Evolutionary conservation across 2,888 invertebrate genomes (phyloP), one percentile per base, ranked within the genome.

Genomic region (Tetropium fuscum): DNA sequence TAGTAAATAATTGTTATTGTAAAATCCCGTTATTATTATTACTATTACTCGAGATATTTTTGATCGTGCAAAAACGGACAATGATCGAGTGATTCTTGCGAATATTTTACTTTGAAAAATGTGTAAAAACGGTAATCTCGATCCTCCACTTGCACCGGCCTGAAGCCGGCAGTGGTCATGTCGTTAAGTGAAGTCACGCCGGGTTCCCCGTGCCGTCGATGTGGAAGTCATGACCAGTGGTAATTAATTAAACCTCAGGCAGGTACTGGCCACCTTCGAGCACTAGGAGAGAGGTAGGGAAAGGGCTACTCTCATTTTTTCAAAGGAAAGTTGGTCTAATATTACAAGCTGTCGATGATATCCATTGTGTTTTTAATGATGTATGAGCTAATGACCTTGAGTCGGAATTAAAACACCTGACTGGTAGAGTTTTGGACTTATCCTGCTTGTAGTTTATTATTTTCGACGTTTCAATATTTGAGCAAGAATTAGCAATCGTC

Each of bases 211-310:
- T 66, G 69, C 64, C 66, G 65, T 56, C 67, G 66, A 68, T 66
- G 66, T 72, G 68, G 71, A 69, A 74, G 71, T 70, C 73, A 74
- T 73, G 74, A 73, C 67, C 69, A 60, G 56, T 63, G 58, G 64
- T 74, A 74, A 74, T 74, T 74, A 74, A 74, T 74, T 74, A 74
- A 66, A 55, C 69, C 67, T 69, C 68, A 69, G 68, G 72, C 74
- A 74, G 74, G 73, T 74, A 73, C 73, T 68, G 72, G 60, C 64
- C 69, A 67, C 72, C 69, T 70, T 54, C 54, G 55, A 69, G 53
- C 59, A 48, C n/a, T n/a, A 30, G 36, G 54, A 20, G 48, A 53
- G 40, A 11, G 8, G 34, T 1, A n/a, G 11, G 32, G 13, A 34
- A 20, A 20, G 13, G 34, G 19, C 8, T 44, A 38, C 16, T 34